Base-by-base conservation (phyloP, 2,113 vertebrate species). In the Eolophus roseicapilla region DNA sequence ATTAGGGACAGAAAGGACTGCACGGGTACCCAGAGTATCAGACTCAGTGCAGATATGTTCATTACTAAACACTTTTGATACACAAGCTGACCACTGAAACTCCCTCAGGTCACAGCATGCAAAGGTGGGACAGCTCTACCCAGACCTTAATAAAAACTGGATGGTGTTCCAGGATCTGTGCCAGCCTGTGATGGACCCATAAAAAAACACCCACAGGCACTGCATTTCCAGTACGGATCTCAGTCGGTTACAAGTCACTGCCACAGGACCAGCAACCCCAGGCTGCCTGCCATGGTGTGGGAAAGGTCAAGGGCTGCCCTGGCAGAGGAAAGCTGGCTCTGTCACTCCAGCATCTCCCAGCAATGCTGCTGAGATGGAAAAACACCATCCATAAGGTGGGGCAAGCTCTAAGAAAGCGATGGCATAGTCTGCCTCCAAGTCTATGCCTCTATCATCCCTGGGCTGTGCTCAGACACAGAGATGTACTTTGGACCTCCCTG, bases 321-420 rank as follows among this genome's bases (percentile, higher is more conserved):
- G 24, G 59, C 71, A 49, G 57, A 44, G 53, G 67, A 44, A 13
- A 49, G 17, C 2, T 2, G 0, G 21, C 43, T 73, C 41, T 57
- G 77, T 12, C 46, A 49, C 49, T 33, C 5, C 35, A 64, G 29
- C 50, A 18, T 55, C 53, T 62, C 49, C 53, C 46, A 75, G 25
- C 33, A 18, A 4, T 2, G 8, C 65, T 68, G 62, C 78, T 68
- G 35, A 3, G 5, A 23, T 23, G 10, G 44, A 59, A 69, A 88
- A 92, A 25, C 43, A 57, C 23, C 2, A 0, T 39, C 23, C 2
- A 0, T 39, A 10, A 59, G 11, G 15, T 65, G 39, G 23, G 49
- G 31, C 33, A 70, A 70, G 17, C 20, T 69, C 33, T 47, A 27
- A 39, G 23, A 74, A 75, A 63, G 27, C 2, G 0, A 23, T 12